phyloP scores from a whole-genome alignment of 2,888 invertebrate genomes.

The Diarsia brunnea region DNA sequence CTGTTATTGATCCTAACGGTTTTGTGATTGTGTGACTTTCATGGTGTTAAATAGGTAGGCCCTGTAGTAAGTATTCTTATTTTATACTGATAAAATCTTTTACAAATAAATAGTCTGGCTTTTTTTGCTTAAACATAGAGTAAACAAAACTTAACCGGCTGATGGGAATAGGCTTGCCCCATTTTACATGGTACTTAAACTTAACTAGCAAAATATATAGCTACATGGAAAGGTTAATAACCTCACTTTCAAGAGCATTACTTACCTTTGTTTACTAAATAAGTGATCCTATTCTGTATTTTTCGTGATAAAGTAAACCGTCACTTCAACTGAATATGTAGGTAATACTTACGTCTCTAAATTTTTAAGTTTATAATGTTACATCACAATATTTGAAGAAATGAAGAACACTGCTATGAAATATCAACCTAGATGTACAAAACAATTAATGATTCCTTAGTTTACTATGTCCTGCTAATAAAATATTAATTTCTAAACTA shows the following conservation, averaged over 20 bases:
- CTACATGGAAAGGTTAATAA: neutral
- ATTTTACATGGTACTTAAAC: too few species aligned
- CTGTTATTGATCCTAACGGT: conserved; percentile 60
- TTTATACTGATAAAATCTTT: conserved; percentile 42
- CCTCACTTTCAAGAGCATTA: neutral
- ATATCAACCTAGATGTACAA: neutral
- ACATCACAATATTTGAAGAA: neutral
- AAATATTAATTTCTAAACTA: neutral
- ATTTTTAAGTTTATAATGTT: neutral
- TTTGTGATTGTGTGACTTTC: conserved; percentile 54
- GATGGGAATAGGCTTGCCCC: too few species aligned
- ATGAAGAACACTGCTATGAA: neutral
- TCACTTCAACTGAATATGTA: neutral
- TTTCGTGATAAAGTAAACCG: neutral
- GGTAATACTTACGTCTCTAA: neutral
- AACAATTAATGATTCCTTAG: neutral
- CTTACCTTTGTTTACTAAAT: conserved; percentile 2
- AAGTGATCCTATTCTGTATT: neutral
- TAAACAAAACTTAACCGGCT: neutral
- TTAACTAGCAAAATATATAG: too few species aligned
- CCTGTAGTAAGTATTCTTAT: too few species aligned
- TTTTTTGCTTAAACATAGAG: neutral
- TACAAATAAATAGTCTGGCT: neutral
- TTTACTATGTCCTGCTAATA: neutral
- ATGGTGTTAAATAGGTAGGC: conserved; percentile 34